Base-by-base conservation (phyloP, 2,888 invertebrate species). In the Caenorhabditis imperialis region DNA sequence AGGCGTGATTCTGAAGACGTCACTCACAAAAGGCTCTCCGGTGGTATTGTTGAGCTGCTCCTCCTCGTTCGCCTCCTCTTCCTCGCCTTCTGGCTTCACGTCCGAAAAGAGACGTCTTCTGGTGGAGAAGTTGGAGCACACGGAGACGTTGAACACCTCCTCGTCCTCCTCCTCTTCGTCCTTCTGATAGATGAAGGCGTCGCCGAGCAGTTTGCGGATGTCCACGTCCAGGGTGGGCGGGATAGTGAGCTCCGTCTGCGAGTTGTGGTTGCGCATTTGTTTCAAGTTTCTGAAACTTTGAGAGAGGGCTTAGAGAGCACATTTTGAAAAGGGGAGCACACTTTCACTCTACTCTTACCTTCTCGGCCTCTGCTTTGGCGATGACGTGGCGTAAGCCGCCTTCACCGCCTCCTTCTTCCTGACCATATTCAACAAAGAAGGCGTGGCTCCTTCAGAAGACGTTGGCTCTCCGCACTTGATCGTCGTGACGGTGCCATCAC, bases 161-260 rank as follows among this genome's bases (percentile, higher is more conserved):
- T 74, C 69, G n/a, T 62, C 61, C 14, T 70, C 70, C 1, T 69
- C 75, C 12, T 33, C 45, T 4, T 16, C 30, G 3, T 38, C 48
- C 3, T 27, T 7, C 16, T 63, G 44, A 37, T 63, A 70, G 1
- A 47, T 18, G 18, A 69, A 75, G 4, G 23, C 33, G 0, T 69
- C 53, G 16, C 75, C 78, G 40, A 79, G 60, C 16, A 79, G n/a
- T 18, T 50, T 38, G 18, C 57, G 62, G 30, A 79, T 57, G 44
- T 79, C 79, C 23, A 79, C 38, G 51, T 70, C 63, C 35, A 61
- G 16, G 16, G 18, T 30, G 3, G 77, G 70, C 2, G 79, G 77
- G 25, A 79, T 76, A 1, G 79, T 77, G 6, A 73, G 51, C 16
- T 75, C 74, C 6, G 79, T 79, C 58, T 79, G 79, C 16, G 38